phyloP scores from a whole-genome alignment of 2,888 invertebrate genomes.

The Papilio gigon region DNA sequence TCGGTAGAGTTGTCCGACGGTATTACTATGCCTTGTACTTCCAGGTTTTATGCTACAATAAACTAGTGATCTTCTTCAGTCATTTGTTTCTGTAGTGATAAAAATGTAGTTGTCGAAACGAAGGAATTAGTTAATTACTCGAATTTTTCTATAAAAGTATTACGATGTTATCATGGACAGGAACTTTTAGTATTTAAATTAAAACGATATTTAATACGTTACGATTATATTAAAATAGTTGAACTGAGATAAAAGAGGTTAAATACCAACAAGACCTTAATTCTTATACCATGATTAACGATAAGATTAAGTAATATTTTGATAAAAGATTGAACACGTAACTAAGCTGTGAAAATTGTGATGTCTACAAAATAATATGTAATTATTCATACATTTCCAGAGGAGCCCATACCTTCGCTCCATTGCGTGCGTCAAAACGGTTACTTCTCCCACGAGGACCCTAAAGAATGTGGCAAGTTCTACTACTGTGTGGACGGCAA shows the following conservation, averaged over 20 bases:
- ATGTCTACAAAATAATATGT: not conserved
- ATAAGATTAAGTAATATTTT: no score
- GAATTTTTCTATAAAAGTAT: no score
- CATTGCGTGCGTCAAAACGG: constrained; percentile 93
- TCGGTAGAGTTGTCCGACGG: constrained; percentile 28
- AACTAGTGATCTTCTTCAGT: no score
- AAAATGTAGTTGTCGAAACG: no score
- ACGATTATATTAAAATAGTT: not conserved
- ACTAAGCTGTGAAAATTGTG: constrained; percentile 1
- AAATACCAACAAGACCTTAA: no score
- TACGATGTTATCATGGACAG: no score
- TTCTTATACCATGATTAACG: no score
- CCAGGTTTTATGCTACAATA: not conserved
- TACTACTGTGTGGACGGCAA: constrained; percentile 94
- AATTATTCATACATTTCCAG: constrained; percentile 66
- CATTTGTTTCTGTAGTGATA: no score
- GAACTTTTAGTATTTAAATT: no score
- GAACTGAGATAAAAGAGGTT: not conserved
- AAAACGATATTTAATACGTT: not conserved
- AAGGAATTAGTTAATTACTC: no score
- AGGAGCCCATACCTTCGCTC: constrained; percentile 86
- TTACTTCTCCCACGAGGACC: constrained; percentile 92
- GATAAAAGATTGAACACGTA: no score
- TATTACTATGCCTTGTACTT: constrained; percentile 31
- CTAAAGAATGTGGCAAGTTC: constrained; percentile 91